Evolutionary conservation across 2,113 vertebrate genomes (phyloP), one percentile per base, ranked within the genome.

Genomic region (Carollia perspicillata): DNA sequence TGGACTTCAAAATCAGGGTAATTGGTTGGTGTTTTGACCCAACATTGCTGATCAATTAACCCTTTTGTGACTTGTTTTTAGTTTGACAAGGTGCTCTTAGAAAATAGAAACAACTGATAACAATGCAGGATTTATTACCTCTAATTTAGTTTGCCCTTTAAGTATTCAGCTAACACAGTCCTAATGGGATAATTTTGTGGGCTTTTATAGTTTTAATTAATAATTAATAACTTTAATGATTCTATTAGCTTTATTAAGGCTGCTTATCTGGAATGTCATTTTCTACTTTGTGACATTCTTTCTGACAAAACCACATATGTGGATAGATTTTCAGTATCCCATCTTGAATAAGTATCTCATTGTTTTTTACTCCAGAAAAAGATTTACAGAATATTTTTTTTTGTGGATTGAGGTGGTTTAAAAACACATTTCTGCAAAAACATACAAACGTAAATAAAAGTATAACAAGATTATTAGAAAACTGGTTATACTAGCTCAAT

Each of bases 371-470:
- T 55, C 30, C 1, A 68, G 79, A 17, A 51, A 51, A 71, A 84
- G 47, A 51, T 16, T 78, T 51, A 10, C 17, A 69, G 55, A 75
- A 37, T 87, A 33, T 66, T 92, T 86, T 86, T 97, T 94, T 89
- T 55, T 77, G 22, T 84, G 65, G n/a, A 11, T 93, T 37, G 53
- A 90, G 84, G 66, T 74, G 89, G 35, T 89, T 92, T 51, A 89
- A 77, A 94, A 89, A 44, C 58, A 90, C 9, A 14, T 84, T 95
- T 53, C 92, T 95, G 16, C 89, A 47, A 79, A 95, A 90, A 84
- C 49, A 60, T 10, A 18, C 5, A 65, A 69, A 75, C 30, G n/a
- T 80, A 77, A 88, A 77, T 71, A 79, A 91, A 96, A 96, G 49
- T 37, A 1, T 68, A 77, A 75, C 14, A 49, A 68, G 60, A 88